phyloP scores from a whole-genome alignment of 2,113 vertebrate species.

The Dicrurus megarhynchus region DNA sequence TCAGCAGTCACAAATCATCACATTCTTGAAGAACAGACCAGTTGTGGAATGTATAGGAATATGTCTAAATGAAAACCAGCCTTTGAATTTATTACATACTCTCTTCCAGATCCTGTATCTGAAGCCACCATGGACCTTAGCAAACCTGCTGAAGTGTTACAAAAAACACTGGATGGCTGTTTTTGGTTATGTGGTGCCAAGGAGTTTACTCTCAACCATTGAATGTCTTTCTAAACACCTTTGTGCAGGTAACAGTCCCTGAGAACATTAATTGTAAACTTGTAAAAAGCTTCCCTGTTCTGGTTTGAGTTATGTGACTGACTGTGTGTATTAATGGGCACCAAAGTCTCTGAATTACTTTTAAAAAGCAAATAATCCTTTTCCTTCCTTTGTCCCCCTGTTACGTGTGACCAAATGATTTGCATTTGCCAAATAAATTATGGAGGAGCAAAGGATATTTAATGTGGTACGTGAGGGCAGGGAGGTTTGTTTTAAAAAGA shows the following conservation, averaged over 20 bases:
- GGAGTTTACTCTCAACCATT: constrained; percentile 73
- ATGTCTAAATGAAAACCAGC: background rate
- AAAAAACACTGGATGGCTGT: constrained; percentile 93
- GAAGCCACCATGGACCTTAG: constrained; percentile 90
- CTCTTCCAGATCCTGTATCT: constrained; percentile 80
- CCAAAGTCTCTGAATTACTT: background rate
- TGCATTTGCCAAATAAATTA: background rate
- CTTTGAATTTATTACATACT: background rate
- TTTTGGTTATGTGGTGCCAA: constrained; percentile 83
- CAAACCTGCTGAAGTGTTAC: constrained; percentile 82
- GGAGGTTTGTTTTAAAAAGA: background rate
- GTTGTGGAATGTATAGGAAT: background rate
- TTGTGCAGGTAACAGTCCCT: constrained; percentile 74
- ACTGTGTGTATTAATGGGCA: background rate
- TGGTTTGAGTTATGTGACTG: background rate
- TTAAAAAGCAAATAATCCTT: background rate
- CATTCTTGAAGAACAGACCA: background rate
- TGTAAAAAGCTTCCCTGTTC: background rate
- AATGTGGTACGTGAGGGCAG: background rate
- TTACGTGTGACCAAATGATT: background rate
- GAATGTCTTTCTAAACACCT: constrained; percentile 77
- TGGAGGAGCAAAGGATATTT: background rate
- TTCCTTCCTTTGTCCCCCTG: background rate
- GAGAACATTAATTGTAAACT: background rate
- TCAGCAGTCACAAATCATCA: background rate